Conservation (phyloP, 2,888 invertebrate species). For the Drosophila acutilabella region DNA sequence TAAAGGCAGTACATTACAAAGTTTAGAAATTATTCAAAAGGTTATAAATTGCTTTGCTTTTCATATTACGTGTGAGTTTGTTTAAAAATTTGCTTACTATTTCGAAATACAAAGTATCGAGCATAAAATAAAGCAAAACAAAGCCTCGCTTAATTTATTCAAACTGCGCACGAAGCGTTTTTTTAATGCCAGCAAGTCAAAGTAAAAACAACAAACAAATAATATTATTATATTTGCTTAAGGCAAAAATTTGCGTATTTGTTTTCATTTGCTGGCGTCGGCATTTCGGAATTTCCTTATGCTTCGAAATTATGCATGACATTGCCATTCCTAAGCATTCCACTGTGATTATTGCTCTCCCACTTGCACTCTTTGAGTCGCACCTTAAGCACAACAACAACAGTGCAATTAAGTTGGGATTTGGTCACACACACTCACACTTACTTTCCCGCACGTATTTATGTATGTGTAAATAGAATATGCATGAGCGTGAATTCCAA, state of each 20-base stretch:
- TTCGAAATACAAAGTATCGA: slow-evolving; percentile 3
- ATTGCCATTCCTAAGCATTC: slow-evolving; percentile 38
- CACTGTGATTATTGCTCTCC: slow-evolving; percentile 17
- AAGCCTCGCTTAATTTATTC: slow-evolving; percentile 43
- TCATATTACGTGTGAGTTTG: not conserved
- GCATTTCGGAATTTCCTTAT: slow-evolving; percentile 70
- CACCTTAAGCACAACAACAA: slow-evolving; percentile 6
- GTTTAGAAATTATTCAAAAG: not conserved
- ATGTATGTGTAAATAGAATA: slow-evolving; percentile 11
- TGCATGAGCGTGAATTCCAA: slow-evolving; percentile 26
- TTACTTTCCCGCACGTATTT: too few species aligned
- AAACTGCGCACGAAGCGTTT: slow-evolving; percentile 42
- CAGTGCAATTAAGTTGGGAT: slow-evolving; percentile 22
- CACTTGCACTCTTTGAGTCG: slow-evolving; percentile 15
- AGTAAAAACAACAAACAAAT: slow-evolving; percentile 17
- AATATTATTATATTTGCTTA: slow-evolving; percentile 29
- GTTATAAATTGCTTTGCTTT: not conserved
- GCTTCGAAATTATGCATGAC: slow-evolving; percentile 56
- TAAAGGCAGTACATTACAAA: not conserved
- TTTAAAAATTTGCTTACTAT: not conserved
- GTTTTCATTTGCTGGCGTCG: slow-evolving; percentile 62
- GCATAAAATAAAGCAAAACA: slow-evolving; percentile 16
- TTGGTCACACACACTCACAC: slow-evolving; percentile 11
- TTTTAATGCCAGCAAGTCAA: slow-evolving; percentile 3
- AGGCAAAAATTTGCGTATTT: slow-evolving; percentile 35